Conservation (phyloP, 2,797 vertebrate species). For the Thunnus albacares region DNA sequence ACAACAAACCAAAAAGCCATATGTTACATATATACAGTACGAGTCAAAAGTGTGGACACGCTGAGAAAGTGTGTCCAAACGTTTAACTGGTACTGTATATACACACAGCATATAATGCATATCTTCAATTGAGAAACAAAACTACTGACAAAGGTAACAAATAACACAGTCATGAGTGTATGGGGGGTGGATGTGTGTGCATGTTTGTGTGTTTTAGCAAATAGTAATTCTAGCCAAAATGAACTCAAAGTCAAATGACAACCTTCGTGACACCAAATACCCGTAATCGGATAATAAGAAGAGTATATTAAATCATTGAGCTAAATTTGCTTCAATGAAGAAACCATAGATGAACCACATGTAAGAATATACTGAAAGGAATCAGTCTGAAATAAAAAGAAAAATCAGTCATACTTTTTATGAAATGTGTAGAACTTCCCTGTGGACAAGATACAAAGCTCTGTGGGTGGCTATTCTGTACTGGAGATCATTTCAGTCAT, state of each 20-base stretch:
- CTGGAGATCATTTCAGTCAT: constrained; percentile 65
- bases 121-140: neutral
- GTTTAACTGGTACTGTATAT: too few relatives aligned
- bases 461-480: constrained; percentile 58
- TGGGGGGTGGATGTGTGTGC: too few relatives aligned
- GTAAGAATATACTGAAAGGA: neutral
- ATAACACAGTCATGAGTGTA: too few relatives aligned
- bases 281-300: neutral
- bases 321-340: neutral
- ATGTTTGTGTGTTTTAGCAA: too few relatives aligned
- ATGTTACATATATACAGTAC: neutral
- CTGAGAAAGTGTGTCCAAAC: too few relatives aligned
- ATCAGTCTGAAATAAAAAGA: neutral
- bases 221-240: neutral
- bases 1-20: neutral
- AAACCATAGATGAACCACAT: neutral
- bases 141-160: too few relatives aligned
- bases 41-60: too few relatives aligned
- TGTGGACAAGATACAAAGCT: constrained; percentile 40
- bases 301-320: neutral
- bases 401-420: neutral
- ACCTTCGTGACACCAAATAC: neutral
- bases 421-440: constrained; percentile 1
- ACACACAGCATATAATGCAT: neutral
- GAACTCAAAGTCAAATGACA: neutral